phyloP scores from a whole-genome alignment of 2,797 vertebrate genomes.

The Rallus crepitans region DNA sequence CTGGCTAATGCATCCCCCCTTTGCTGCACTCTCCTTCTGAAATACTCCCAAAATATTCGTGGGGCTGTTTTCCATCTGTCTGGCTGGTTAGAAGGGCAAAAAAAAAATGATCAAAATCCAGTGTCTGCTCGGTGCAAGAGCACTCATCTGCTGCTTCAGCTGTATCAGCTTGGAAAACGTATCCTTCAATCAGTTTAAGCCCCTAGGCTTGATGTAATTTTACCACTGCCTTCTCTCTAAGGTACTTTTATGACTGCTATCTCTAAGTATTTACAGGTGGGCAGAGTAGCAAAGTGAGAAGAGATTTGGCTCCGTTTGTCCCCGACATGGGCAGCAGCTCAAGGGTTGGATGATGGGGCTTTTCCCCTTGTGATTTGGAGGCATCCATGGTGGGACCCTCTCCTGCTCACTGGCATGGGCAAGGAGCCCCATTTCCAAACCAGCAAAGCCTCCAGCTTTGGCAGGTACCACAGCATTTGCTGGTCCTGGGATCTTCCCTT shows the following conservation, averaged over 20 bases:
- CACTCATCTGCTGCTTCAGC: neutral
- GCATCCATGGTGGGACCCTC: fast-evolving
- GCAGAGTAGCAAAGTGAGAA: neutral
- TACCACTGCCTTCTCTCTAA: constrained; percentile 28
- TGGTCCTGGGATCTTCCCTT: neutral
- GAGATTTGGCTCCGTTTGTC: neutral
- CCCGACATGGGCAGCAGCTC: neutral
- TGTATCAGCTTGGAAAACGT: constrained; percentile 18
- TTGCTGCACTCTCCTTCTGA: neutral
- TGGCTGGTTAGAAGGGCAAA: neutral
- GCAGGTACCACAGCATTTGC: fast-evolving
- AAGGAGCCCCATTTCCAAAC: fast-evolving
- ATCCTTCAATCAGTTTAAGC: constrained; percentile 56
- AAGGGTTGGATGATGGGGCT: neutral
- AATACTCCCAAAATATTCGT: neutral
- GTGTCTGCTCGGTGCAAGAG: neutral
- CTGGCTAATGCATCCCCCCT: neutral
- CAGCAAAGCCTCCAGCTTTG: neutral
- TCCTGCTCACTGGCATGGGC: neutral
- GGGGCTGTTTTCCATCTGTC: neutral
- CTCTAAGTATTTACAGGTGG: constrained; percentile 28
- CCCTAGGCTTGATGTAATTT: constrained; percentile 56
- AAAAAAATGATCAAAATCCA: neutral
- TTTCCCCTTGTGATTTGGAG: fast-evolving
- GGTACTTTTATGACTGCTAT: constrained; percentile 21